Percentiles rank a stretch among this genome's conserved stretches.
These are phyloP conservation scores for Macaria liturata DNA, from an alignment of 2,888 invertebrate genomes.

Conservation along the genomic window DNA sequence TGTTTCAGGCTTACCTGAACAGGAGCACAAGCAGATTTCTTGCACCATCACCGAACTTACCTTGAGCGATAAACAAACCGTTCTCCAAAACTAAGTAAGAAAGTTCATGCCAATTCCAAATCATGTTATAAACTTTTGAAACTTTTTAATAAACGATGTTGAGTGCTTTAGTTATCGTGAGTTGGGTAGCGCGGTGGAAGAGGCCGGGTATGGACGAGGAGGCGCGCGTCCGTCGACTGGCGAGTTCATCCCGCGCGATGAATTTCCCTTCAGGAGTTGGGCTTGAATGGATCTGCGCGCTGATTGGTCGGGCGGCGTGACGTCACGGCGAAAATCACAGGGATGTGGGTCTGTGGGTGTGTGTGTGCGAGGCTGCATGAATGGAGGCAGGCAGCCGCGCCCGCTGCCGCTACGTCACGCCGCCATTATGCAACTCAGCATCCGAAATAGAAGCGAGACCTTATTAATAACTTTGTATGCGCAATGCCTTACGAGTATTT, in stretches of 20 bases:
- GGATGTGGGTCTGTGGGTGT: conserved; percentile 78
- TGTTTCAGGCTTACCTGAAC: conserved; percentile 14
- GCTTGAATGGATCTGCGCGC: conserved; percentile 86
- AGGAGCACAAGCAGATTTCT: conserved; percentile 4
- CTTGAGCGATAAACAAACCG: conserved; percentile 17
- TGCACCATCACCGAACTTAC: conserved; percentile 11
- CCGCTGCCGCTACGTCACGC: conserved; percentile 70
- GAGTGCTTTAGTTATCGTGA: conserved; percentile 1
- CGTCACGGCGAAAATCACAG: conserved; percentile 86
- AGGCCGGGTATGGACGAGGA: conserved; percentile 47
- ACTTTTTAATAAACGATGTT: conserved; percentile 21
- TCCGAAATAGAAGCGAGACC: conserved; percentile 55
- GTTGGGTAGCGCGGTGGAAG: conserved; percentile 23
- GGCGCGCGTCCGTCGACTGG: conserved; percentile 73
- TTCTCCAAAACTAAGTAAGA: conserved; percentile 9
- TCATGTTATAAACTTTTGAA: conserved; percentile 20
- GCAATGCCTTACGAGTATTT: conserved; percentile 22
- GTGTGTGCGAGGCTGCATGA: conserved; percentile 64
- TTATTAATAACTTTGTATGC: conserved; percentile 60
- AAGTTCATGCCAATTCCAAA: conserved; percentile 23
- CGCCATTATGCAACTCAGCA: conserved; percentile 68
- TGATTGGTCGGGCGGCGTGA: conserved; percentile 86
- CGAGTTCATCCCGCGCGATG: conserved; percentile 70
- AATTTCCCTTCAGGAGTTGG: conserved; percentile 83
- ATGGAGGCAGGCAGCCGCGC: conserved; percentile 71